Conservation (phyloP, 23 tunicate species). For the Styela plicata region DNA sequence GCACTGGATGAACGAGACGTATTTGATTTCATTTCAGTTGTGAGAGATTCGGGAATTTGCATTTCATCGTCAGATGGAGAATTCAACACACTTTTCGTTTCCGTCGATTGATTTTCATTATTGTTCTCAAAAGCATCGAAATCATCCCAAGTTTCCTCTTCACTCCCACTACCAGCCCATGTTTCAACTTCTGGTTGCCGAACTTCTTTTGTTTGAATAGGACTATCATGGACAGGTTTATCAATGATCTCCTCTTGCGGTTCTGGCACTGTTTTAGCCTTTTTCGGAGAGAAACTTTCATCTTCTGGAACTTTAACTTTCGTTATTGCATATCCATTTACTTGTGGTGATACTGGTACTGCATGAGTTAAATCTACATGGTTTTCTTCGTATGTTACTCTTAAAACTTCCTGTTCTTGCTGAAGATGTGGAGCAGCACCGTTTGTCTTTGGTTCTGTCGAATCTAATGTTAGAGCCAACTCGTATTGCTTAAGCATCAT, state of each 20-base stretch:
- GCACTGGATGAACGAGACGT: neutral
- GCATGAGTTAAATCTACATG: neutral
- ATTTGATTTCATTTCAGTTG: neutral
- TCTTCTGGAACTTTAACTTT: slow-evolving; percentile 13
- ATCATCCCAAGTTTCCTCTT: slow-evolving; percentile 42
- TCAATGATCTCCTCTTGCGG: neutral
- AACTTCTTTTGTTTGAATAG: neutral
- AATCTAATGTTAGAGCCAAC: slow-evolving; percentile 18
- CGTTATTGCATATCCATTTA: neutral
- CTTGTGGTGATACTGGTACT: neutral
- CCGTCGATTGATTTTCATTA: neutral
- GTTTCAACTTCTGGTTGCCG: slow-evolving; percentile 62
- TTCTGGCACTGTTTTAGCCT: neutral
- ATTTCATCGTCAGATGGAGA: neutral
- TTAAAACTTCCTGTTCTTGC: neutral
- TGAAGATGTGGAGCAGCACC: neutral
- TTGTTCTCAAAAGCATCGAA: slow-evolving; percentile 29
- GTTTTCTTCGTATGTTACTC: neutral
- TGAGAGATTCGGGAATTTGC: neutral
- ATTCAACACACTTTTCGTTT: neutral
- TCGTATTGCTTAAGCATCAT: slow-evolving; percentile 36
- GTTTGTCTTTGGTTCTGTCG: slow-evolving; percentile 1
- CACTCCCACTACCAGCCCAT: slow-evolving; percentile 74
- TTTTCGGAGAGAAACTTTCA: neutral
- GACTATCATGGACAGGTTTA: neutral